phyloP scores from a whole-genome alignment of 92 coral and sea anemone genomes.

The Desmophyllum pertusum region DNA sequence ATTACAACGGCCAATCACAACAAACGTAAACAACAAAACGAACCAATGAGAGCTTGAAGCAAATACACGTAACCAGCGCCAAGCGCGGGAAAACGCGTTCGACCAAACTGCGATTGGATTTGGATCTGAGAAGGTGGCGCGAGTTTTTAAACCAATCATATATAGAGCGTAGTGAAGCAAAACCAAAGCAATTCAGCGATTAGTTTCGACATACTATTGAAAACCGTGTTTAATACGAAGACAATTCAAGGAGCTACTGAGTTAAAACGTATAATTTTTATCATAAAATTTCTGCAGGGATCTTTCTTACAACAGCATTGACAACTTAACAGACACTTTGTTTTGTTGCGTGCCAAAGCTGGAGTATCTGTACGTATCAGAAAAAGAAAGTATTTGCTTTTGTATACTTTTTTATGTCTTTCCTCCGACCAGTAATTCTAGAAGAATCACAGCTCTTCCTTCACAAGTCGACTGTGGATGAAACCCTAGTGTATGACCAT shows the following conservation, averaged over 20 bases:
- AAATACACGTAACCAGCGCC: too few species aligned
- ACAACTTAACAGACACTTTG: neutral
- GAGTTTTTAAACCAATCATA: too few species aligned
- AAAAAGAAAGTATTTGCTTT: neutral
- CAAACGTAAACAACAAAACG: too few species aligned
- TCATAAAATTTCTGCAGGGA: conserved; percentile 2
- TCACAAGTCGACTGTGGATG: too few species aligned
- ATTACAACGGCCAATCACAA: too few species aligned
- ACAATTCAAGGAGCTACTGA: neutral
- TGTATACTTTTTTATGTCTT: neutral
- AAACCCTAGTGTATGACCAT: neutral
- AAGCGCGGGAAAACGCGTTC: too few species aligned
- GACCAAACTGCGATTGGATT: too few species aligned
- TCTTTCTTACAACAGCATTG: conserved; percentile 4
- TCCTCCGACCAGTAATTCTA: neutral
- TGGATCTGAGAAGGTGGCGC: too few species aligned
- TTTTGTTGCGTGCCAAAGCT: conserved; percentile 14
- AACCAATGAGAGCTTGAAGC: too few species aligned
- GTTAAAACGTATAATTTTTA: neutral
- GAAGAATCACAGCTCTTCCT: neutral
- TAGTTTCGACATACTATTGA: too few species aligned
- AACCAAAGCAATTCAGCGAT: too few species aligned
- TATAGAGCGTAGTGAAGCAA: too few species aligned
- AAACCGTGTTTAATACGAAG: neutral
- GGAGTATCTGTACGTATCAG: conserved; percentile 17